Evolutionary conservation across 92 coral and sea anemone genomes (phyloP).

Genomic region (Umimayanthus chanpuru): DNA sequence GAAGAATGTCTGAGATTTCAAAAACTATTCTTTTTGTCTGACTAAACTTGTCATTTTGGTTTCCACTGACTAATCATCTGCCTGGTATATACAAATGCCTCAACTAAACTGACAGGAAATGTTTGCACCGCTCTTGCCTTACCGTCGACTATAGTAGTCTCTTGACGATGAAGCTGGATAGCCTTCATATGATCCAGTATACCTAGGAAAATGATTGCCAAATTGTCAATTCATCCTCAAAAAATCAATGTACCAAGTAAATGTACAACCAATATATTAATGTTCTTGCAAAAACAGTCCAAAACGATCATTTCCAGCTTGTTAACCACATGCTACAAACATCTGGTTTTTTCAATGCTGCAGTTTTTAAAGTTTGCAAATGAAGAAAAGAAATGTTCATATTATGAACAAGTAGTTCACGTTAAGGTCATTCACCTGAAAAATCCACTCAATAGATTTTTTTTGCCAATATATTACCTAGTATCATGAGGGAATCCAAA

Average conservation of each 20-base stretch:
- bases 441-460: too few species aligned
- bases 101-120: background rate
- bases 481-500: too few species aligned
- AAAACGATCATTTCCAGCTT: too few species aligned
- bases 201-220: constrained; percentile 27
- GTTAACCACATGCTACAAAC: too few species aligned
- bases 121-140: background rate
- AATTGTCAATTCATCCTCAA: background rate
- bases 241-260: background rate
- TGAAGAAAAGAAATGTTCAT: too few species aligned
- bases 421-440: too few species aligned
- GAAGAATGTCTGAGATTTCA: background rate
- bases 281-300: too few species aligned
- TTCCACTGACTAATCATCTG: background rate
- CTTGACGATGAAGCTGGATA: constrained; percentile 73
- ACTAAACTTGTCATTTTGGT: background rate
- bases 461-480: too few species aligned
- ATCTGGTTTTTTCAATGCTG: too few species aligned
- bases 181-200: constrained; percentile 79
- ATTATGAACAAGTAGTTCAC: too few species aligned
- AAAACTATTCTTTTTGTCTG: background rate
- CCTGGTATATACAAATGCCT: background rate
- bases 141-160: constrained; percentile 74
- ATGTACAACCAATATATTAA: too few species aligned
- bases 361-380: too few species aligned